Conservation (phyloP, 1,140 invertebrate species). For the Scylla paramamosain region DNA sequence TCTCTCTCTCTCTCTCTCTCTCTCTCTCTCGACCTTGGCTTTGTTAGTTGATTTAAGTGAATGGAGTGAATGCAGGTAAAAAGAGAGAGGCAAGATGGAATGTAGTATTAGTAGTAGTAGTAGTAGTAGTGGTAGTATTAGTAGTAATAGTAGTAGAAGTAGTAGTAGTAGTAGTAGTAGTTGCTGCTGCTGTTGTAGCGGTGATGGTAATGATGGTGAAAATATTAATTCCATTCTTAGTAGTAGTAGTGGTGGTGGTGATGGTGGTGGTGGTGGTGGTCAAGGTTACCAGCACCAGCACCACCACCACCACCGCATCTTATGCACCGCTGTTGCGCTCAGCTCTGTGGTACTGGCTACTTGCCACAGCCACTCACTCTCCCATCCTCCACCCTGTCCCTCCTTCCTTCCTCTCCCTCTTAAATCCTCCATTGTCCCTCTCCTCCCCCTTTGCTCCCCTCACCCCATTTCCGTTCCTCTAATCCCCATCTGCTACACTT, state of each 20-base stretch:
- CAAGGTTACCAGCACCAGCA: not conserved
- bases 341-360: not conserved
- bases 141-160: not conserved
- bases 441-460: no score
- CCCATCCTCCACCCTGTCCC: not conserved
- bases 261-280: not conserved
- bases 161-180: not conserved
- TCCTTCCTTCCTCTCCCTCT: not conserved
- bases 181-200: no score
- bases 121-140: constrained; percentile 1
- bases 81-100: not conserved
- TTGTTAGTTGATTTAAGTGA: not conserved
- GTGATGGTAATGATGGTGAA: no score
- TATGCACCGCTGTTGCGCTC: not conserved
- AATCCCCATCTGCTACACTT: no score
- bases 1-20: not conserved
- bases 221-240: no score
- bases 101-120: not conserved
- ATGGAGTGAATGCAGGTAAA: not conserved
- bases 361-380: not conserved
- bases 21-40: not conserved
- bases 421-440: not conserved
- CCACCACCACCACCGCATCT: not conserved
- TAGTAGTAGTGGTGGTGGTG: constrained; percentile 15
- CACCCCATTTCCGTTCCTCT: no score